These are phyloP conservation scores for Caerostris extrusa DNA, from an alignment of 1,140 invertebrate species.

Conservation along the genomic window DNA sequence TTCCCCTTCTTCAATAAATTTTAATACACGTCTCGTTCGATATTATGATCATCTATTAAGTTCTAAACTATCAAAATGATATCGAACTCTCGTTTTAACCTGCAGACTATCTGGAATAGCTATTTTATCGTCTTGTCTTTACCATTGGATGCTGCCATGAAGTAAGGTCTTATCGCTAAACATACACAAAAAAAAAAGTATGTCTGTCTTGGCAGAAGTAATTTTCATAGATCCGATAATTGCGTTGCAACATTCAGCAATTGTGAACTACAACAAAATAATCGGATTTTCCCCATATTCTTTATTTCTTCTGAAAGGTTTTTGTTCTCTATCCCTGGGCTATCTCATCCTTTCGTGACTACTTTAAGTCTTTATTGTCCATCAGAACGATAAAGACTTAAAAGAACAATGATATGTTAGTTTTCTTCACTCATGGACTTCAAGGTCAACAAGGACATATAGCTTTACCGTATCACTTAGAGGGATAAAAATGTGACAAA, in stretches of 20 bases:
- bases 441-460: background rate
- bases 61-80: background rate
- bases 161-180: background rate
- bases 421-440: background rate
- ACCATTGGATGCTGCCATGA: background rate
- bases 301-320: slow-evolving; percentile 17
- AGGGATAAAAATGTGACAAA: too few species aligned
- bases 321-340: background rate
- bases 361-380: background rate
- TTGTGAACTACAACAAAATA: slow-evolving; percentile 2
- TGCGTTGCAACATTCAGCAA: background rate
- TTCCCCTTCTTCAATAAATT: too few species aligned
- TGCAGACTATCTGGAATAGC: background rate
- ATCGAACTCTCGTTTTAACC: background rate
- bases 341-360: background rate
- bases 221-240: background rate
- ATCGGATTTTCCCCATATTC: background rate
- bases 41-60: background rate
- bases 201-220: background rate
- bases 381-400: background rate
- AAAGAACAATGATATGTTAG: too few species aligned
- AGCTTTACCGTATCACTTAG: too few species aligned
- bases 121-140: too few species aligned
- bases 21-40: background rate
- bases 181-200: background rate